A percentile compares a stretch with the other conserved stretches of the same genome.
These are phyloP conservation scores for Engraulis encrasicolus DNA, from an alignment of 2,113 vertebrate genomes.

Conservation along the genomic window DNA sequence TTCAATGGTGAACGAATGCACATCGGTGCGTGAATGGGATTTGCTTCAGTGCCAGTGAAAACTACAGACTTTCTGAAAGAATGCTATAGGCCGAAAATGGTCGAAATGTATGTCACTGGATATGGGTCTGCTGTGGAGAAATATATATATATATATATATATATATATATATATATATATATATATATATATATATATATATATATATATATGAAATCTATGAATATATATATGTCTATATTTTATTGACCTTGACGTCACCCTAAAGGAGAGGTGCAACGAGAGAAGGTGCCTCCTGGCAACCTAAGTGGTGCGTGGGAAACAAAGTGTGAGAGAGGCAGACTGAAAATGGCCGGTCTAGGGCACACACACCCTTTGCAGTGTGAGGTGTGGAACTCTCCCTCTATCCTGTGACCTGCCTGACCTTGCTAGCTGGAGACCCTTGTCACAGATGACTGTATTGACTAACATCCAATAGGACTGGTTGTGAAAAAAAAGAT, in stretches of 20 bases:
- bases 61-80: slow-evolving; percentile 1
- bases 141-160: slow-evolving; percentile 29
- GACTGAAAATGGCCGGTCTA: slow-evolving; percentile 50
- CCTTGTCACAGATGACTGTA: slow-evolving; percentile 40
- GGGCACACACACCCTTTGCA: not conserved
- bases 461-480: slow-evolving; percentile 54
- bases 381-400: slow-evolving; percentile 34
- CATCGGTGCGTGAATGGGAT: slow-evolving; percentile 57
- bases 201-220: slow-evolving; percentile 25
- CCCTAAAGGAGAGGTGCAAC: slow-evolving; percentile 24
- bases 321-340: slow-evolving; percentile 1
- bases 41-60: slow-evolving; percentile 35
- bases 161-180: slow-evolving; percentile 31
- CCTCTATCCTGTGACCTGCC: slow-evolving; percentile 48
- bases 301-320: slow-evolving; percentile 7
- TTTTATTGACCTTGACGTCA: slow-evolving; percentile 30
- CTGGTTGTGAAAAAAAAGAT: slow-evolving; percentile 34
- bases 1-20: slow-evolving; percentile 56
- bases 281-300: slow-evolving; percentile 17
- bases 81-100: slow-evolving; percentile 24
- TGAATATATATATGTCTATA: slow-evolving; percentile 20
- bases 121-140: slow-evolving; percentile 57
- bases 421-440: slow-evolving; percentile 31
- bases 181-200: slow-evolving; percentile 7
- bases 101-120: slow-evolving; percentile 60